phyloP scores from a whole-genome alignment of 2,888 invertebrate species.

The Homarus gammarus region DNA sequence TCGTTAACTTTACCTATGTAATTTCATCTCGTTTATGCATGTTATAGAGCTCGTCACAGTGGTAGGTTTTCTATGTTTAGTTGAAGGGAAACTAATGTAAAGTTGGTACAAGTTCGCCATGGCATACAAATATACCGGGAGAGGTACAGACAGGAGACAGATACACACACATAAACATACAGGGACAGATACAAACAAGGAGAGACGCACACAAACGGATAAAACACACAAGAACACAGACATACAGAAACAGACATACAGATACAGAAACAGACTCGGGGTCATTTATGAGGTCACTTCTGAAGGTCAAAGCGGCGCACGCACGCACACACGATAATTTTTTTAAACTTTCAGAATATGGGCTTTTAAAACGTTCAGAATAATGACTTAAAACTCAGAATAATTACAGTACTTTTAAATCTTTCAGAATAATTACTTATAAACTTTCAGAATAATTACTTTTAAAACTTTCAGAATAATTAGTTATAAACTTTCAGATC shows the following conservation, averaged over 20 bases:
- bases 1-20: background rate
- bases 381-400: no score
- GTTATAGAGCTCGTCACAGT: no score
- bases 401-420: no score
- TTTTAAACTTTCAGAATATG: no score
- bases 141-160: background rate
- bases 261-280: slow-evolving; percentile 1
- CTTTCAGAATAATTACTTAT: no score
- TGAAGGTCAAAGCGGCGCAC: background rate
- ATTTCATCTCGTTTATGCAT: background rate
- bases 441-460: no score
- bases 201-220: background rate
- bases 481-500: no score
- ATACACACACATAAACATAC: background rate
- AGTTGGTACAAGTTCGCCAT: background rate
- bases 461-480: no score
- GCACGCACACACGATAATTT: background rate
- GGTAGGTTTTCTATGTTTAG: background rate
- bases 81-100: no score
- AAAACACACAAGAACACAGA: background rate
- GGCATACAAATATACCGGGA: background rate
- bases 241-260: slow-evolving; percentile 1
- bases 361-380: no score
- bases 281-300: no score
- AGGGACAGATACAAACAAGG: no score